phyloP scores from a whole-genome alignment of 2,888 invertebrate genomes.

The Crepidodera aurea region DNA sequence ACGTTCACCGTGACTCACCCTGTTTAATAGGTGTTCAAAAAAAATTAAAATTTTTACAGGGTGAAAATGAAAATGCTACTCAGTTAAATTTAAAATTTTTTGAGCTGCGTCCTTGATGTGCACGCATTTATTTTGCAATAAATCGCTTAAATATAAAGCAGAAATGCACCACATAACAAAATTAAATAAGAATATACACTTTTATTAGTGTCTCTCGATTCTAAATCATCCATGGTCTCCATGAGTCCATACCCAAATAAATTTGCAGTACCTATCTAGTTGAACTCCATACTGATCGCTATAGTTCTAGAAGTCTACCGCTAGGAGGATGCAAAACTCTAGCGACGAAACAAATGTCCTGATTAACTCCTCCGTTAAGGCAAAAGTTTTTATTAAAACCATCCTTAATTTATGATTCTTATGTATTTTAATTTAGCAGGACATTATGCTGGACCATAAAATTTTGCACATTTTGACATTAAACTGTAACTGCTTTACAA shows the following conservation, averaged over 20 bases:
- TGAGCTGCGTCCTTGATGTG: too few relatives aligned
- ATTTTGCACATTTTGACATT: conserved; percentile 74
- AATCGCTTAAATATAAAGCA: too few relatives aligned
- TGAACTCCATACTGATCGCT: conserved; percentile 89
- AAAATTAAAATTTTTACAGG: too few relatives aligned
- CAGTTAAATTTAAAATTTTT: too few relatives aligned
- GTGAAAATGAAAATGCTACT: too few relatives aligned
- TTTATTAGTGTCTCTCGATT: too few relatives aligned
- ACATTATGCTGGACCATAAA: conserved; percentile 74
- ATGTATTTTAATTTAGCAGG: conserved; percentile 92
- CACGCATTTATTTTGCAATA: too few relatives aligned
- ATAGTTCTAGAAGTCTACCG: conserved; percentile 79
- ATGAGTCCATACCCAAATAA: conserved; percentile 48
- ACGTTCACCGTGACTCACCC: too few relatives aligned
- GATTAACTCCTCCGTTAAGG: conserved; percentile 67
- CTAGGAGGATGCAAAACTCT: conserved; percentile 71
- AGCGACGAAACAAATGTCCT: conserved; percentile 70
- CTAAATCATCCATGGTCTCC: too few relatives aligned
- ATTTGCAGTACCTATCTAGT: conserved; percentile 85
- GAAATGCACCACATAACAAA: too few relatives aligned
- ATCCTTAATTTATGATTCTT: conserved; percentile 73
- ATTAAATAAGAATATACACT: too few relatives aligned
- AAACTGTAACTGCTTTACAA: conserved; percentile 79
- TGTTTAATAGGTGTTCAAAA: too few relatives aligned
- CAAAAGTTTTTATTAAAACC: conserved; percentile 87